Percentiles rank a stretch among this genome's conserved stretches.
phyloP scores from a whole-genome alignment of 2,113 vertebrate genomes.

The Syrrhaptes paradoxus region DNA sequence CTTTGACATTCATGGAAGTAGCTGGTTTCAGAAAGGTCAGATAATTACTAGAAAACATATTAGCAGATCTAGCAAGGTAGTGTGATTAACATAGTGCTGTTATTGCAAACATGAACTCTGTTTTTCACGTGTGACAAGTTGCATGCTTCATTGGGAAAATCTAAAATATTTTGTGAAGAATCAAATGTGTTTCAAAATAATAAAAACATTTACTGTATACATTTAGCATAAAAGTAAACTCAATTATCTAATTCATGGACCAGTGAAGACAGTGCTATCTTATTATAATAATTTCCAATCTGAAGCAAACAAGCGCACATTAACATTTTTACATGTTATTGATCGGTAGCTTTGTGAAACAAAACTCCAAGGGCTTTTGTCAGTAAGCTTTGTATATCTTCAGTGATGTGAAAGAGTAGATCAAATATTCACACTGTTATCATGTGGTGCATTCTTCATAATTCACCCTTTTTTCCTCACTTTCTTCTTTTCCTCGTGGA shows the following conservation, averaged over 20 bases:
- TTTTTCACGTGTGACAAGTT: not conserved
- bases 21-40: not conserved
- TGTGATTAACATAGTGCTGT: not conserved
- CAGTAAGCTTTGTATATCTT: not conserved
- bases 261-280: not conserved
- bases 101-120: not conserved
- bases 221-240: not conserved
- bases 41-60: not conserved
- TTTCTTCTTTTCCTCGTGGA: not conserved
- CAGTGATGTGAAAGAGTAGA: not conserved
- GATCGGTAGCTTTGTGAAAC: not conserved
- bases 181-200: not conserved
- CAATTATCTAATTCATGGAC: not conserved
- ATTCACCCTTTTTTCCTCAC: accelerated
- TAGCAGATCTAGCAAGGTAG: not conserved
- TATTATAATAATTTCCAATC: not conserved
- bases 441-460: not conserved
- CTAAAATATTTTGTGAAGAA: not conserved
- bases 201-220: not conserved
- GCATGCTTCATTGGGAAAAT: not conserved
- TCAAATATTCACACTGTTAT: not conserved
- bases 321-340: not conserved
- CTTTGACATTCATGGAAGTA: not conserved
- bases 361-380: not conserved
- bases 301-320: accelerated